Percentiles rank a stretch among this genome's conserved stretches.
Evolutionary conservation across 2,113 vertebrate species (phyloP).

Genomic region (Xyrauchen texanus): DNA sequence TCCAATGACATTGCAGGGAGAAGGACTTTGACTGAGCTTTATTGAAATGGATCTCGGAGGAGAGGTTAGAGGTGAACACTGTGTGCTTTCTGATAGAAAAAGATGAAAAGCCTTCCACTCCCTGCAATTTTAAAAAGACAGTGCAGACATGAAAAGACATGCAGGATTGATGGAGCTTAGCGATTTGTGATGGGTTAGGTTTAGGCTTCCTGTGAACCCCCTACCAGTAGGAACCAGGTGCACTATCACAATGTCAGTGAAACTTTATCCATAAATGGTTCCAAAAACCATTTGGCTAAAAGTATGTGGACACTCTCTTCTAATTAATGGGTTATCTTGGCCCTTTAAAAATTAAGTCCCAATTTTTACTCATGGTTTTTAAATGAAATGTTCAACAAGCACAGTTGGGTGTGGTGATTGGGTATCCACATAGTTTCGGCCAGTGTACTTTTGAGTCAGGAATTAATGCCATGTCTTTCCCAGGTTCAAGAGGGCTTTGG

Average conservation of each 20-base stretch:
- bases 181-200: constrained; percentile 36
- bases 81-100: constrained; percentile 9
- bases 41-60: constrained; percentile 35
- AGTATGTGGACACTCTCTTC: too few relatives aligned
- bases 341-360: too few relatives aligned
- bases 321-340: too few relatives aligned
- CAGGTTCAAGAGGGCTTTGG: background rate
- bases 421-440: too few relatives aligned
- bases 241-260: background rate
- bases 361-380: too few relatives aligned
- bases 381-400: too few relatives aligned
- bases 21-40: constrained; percentile 15
- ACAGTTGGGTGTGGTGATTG: too few relatives aligned
- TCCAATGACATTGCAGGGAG: background rate
- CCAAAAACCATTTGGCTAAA: too few relatives aligned
- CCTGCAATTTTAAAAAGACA: constrained; percentile 10
- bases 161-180: background rate
- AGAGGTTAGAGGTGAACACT: constrained; percentile 19
- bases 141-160: constrained; percentile 41
- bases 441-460: background rate
- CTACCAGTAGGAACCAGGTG: constrained; percentile 34
- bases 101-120: background rate
- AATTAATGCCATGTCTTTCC: background rate
- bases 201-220: constrained; percentile 23
- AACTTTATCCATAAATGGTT: too few relatives aligned